These are phyloP conservation scores for Embidobia sp. DNA, from an alignment of 2,888 invertebrate genomes.

Conservation along the genomic window DNA sequence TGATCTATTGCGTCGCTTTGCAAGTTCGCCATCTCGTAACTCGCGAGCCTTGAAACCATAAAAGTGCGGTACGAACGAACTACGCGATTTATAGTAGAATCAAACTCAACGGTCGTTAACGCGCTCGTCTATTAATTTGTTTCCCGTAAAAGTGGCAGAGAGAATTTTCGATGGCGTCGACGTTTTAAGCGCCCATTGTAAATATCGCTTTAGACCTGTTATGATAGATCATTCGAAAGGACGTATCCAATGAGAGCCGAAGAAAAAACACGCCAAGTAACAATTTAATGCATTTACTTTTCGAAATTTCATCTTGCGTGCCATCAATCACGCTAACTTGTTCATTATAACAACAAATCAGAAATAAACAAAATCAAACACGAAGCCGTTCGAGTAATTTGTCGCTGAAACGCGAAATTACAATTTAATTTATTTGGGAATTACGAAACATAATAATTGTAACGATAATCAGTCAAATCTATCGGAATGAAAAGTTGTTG, in stretches of 20 bases:
- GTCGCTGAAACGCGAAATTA: neutral
- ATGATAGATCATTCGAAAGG: slow-evolving; percentile 35
- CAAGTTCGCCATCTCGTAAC: slow-evolving; percentile 67
- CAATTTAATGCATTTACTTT: slow-evolving; percentile 31
- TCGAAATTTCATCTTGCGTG: slow-evolving; percentile 13
- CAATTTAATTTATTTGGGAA: neutral
- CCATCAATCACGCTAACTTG: slow-evolving; percentile 15
- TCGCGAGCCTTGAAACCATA: slow-evolving; percentile 68
- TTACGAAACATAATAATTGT: neutral
- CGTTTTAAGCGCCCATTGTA: slow-evolving; percentile 69
- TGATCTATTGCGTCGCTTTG: slow-evolving; percentile 60
- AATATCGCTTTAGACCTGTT: slow-evolving; percentile 56
- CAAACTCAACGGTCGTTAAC: slow-evolving; percentile 74
- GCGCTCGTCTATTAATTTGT: slow-evolving; percentile 73
- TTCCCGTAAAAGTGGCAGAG: slow-evolving; percentile 59
- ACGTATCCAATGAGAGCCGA: slow-evolving; percentile 12
- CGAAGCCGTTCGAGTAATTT: neutral
- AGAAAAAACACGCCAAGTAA: slow-evolving; percentile 13
- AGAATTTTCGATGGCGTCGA: slow-evolving; percentile 62
- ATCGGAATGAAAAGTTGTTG: slow-evolving; percentile 21
- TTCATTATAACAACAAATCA: slow-evolving; percentile 12
- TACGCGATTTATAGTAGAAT: slow-evolving; percentile 72
- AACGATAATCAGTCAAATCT: slow-evolving; percentile 17
- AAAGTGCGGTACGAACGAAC: slow-evolving; percentile 72
- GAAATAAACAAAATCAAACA: slow-evolving; percentile 1